Evolutionary conservation across 2,113 vertebrate genomes (phyloP), one percentile per base, ranked within the genome.

Genomic region (Pangasianodon gigas): DNA sequence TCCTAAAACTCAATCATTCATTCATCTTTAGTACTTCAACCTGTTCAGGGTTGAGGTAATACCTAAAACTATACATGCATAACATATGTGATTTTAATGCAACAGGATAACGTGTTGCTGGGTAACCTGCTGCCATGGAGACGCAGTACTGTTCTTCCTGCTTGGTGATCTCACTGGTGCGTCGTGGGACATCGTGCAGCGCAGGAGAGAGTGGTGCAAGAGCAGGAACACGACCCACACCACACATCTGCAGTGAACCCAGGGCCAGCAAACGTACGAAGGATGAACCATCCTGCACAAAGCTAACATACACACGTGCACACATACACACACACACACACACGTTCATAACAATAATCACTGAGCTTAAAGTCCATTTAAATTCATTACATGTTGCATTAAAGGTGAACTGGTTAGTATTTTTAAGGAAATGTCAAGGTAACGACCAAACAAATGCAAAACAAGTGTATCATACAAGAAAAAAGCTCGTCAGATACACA

Each of bases 161-260:
- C 86, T 94, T 92, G 1, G 96, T 97, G 94, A 97, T 90, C 29
- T 96, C 94, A 93, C 96, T 97, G 88, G 97, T 8, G 75, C 97
- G 96, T 32, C 95, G 96, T 0, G 98, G 98, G 56, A 99, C 95
- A 18, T 96, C 96, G 1, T 51, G 85, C 1, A 99, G 89, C 1
- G 95, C 92, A 0, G 94, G 94, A n/a, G 98, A 99, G 24, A 99
- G 92, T 0, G 95, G 93, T 7, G 98, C 98, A 62, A 99, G 96
- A 52, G 95, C 95, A 0, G 97, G 92, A 52, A 96, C 95, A 85
- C 93, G 96, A 58, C 98, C 98, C 2, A 98, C 95, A 0, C 97
- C 97, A 88, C 98, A 99, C 97, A 99, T 96, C 93, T 99, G 98
- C 26, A 99, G 92, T 0, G 98, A 99, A 5, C 98, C 98, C 94